Percentiles rank a stretch among this genome's conserved stretches.
Conservation (phyloP, 2,888 invertebrate genomes). For the Ypsolopha scabrella region DNA sequence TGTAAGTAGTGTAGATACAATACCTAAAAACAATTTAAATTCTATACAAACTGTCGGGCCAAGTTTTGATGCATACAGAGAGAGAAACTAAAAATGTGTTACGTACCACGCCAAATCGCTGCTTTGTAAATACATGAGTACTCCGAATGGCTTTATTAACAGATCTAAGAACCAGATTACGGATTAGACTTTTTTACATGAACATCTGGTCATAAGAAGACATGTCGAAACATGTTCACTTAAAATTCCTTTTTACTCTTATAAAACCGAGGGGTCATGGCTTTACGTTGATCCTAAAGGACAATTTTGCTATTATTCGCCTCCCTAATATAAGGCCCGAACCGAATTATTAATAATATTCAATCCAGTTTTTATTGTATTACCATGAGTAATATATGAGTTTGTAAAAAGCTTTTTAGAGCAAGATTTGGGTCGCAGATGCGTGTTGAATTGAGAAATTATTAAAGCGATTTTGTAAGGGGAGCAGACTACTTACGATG, state of each 20-base stretch:
- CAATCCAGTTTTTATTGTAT: conserved; percentile 61
- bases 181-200: neutral
- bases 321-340: conserved; percentile 59
- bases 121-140: too few species aligned
- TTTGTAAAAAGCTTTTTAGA: conserved; percentile 50
- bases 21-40: too few species aligned
- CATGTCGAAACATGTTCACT: conserved; percentile 1
- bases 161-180: neutral
- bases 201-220: conserved; percentile 1
- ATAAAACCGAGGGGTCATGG: neutral
- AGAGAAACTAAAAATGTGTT: too few species aligned
- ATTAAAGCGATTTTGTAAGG: too few species aligned
- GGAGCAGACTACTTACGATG: too few species aligned
- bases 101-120: too few species aligned
- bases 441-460: conserved; percentile 58
- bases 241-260: neutral
- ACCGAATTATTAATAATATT: conserved; percentile 65
- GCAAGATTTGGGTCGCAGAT: conserved; percentile 59
- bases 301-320: conserved; percentile 54
- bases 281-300: conserved; percentile 30
- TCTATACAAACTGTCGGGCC: too few species aligned
- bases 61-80: too few species aligned
- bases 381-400: conserved; percentile 51
- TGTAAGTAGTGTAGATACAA: too few species aligned
- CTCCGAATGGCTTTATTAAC: conserved; percentile 2